Base-by-base conservation (phyloP, 2,888 invertebrate genomes). In the Drosophila incognita region DNA sequence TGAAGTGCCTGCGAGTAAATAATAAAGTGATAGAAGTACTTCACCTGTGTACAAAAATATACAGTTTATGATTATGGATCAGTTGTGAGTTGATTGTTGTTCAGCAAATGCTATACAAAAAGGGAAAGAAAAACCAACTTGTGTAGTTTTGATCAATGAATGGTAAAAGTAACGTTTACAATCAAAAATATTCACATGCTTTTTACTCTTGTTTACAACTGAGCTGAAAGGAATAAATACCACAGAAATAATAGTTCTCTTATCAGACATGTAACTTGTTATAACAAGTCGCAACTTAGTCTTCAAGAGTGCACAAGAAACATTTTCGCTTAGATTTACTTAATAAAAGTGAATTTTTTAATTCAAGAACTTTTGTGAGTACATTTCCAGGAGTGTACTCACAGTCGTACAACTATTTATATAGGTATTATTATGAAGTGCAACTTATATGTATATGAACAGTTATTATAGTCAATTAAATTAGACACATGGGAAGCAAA, bases 1-100 rank as follows among this genome's bases (percentile, higher is more conserved):
- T 65, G 76, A 87, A 75, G 80, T 85, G 66, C 88, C 91, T 91
- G 68, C 33, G 40, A 79, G 69, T 69, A 68, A 79, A 73, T 76
- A 60, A 79, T 77, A 73, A 84, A 69, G 68, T 76, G 66, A 74
- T 56, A 33, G 36, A 56, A 49, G 42, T 59, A 42, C 62, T 66
- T 29, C 31, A 62, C 27, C 38, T 31, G 8, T 24, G 15, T n/a
- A 52, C 13, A 24, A 29, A 36, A 29, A 48, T 24, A 58, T 11
- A 33, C 24, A n/a, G 15, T 8, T 57, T 33, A 24, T 67, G 24
- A 66, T 54, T 66, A 46, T 31, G 36, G 15, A 46, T 51, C 27
- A 18, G 35, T 40, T 40, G 27, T 31, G 24, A 7, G 38, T 65
- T 36, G 4, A 31, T 42, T 51, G 11, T 36, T 27, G 35, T 27